A percentile compares a stretch with the other conserved stretches of the same genome.
These are phyloP conservation scores for Bombus huntii DNA, from an alignment of 1,140 invertebrate genomes.

Conservation along the genomic window DNA sequence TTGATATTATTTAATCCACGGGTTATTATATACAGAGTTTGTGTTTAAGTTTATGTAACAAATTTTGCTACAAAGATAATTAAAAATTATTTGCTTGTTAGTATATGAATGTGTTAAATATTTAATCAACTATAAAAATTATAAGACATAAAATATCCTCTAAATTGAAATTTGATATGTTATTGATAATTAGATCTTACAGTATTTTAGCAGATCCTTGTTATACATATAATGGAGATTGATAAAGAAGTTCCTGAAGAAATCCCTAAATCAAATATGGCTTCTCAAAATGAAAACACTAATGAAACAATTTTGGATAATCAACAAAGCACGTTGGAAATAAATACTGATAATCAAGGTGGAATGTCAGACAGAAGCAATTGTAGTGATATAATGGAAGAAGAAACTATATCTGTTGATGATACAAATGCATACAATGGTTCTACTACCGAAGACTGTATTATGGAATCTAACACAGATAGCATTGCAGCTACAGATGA, in stretches of 20 bases:
- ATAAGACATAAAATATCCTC: neutral
- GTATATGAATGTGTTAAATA: conserved; percentile 10
- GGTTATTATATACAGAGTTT: conserved; percentile 51
- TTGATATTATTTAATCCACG: conserved; percentile 63
- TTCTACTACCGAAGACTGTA: conserved; percentile 24
- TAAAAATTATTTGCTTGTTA: conserved; percentile 23
- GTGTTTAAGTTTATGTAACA: conserved; percentile 50
- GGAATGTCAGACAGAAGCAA: conserved; percentile 44
- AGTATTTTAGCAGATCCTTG: conserved; percentile 61
- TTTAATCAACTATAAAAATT: conserved; percentile 7
- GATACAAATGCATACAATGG: conserved; percentile 44
- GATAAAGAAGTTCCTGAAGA: conserved; percentile 44
- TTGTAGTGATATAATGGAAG: conserved; percentile 43
- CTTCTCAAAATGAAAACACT: neutral
- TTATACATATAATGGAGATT: conserved; percentile 46
- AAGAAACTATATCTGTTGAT: conserved; percentile 29
- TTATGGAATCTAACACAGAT: conserved; percentile 40
- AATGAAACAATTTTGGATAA: neutral
- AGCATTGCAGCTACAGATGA: conserved; percentile 72
- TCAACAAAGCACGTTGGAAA: conserved; percentile 3
- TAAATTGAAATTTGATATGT: neutral
- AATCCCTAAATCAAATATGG: neutral
- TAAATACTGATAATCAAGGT: conserved; percentile 12
- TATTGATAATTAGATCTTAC: conserved; percentile 37
- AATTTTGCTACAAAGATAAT: conserved; percentile 28